Percentiles rank a stretch among this genome's conserved stretches.
These are phyloP conservation scores for Drosophila pallidifrons DNA, from an alignment of 1,140 invertebrate genomes.

Conservation along the genomic window DNA sequence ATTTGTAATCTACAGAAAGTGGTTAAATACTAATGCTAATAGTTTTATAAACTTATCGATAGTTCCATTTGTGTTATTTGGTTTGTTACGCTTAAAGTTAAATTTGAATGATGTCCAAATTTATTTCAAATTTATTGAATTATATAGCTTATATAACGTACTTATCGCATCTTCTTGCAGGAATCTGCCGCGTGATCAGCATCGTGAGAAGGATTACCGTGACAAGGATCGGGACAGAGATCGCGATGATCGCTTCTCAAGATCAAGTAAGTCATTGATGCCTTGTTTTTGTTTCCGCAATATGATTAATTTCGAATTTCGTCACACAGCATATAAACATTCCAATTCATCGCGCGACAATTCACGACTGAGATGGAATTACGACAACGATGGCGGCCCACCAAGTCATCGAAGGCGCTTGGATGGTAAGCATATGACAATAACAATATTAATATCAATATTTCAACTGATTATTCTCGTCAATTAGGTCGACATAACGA, in stretches of 20 bases:
- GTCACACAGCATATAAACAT: conserved; percentile 89
- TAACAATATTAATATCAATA: not conserved
- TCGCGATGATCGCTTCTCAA: conserved; percentile 85
- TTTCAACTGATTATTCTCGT: not conserved
- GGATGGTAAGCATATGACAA: conserved; percentile 64
- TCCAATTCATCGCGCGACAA: conserved; percentile 89
- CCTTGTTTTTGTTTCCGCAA: not conserved
- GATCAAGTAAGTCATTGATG: conserved; percentile 73
- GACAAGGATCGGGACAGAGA: conserved; percentile 86
- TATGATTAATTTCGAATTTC: not conserved
- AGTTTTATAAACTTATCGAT: no score
- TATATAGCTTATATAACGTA: no score
- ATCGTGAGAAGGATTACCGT: conserved; percentile 84
- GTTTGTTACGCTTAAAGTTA: no score
- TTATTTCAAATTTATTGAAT: no score
- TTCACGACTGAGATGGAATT: conserved; percentile 85
- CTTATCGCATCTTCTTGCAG: conserved; percentile 36
- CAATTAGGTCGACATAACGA: conserved; percentile 74
- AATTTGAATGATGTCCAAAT: no score
- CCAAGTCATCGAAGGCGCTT: conserved; percentile 83
- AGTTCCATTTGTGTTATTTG: no score
- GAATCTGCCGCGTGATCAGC: conserved; percentile 86
- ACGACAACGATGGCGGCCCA: conserved; percentile 80
- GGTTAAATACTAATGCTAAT: no score
- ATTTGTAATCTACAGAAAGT: no score